These are phyloP conservation scores for Samia ricini DNA, from an alignment of 1,140 invertebrate genomes.

Conservation along the genomic window DNA sequence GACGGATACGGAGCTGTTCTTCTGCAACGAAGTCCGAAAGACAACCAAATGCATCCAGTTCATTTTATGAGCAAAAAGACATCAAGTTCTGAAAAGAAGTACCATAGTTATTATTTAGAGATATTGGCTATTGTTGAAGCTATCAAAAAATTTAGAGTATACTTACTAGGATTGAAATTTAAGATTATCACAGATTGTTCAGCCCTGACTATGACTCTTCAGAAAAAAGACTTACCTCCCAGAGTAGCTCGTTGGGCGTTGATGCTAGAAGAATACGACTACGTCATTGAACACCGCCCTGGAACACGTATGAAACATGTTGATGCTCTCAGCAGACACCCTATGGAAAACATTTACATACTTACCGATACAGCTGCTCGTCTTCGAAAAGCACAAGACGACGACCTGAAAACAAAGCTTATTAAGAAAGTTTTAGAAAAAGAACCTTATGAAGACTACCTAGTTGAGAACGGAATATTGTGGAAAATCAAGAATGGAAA, in stretches of 20 bases:
- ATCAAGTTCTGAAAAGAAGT: slow-evolving; percentile 55
- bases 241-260: slow-evolving; percentile 34
- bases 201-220: slow-evolving; percentile 53
- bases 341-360: slow-evolving; percentile 22
- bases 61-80: slow-evolving; percentile 66
- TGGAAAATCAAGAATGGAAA: slow-evolving; percentile 33
- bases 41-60: slow-evolving; percentile 42
- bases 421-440: slow-evolving; percentile 32
- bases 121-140: slow-evolving; percentile 73
- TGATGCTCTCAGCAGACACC: slow-evolving; percentile 61
- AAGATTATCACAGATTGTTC: slow-evolving; percentile 65
- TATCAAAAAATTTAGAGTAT: slow-evolving; percentile 72
- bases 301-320: slow-evolving; percentile 60
- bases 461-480: slow-evolving; percentile 33
- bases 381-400: slow-evolving; percentile 30
- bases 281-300: slow-evolving; percentile 44
- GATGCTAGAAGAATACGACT: slow-evolving; percentile 50
- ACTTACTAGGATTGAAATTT: slow-evolving; percentile 69
- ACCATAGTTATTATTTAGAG: slow-evolving; percentile 72
- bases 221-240: slow-evolving; percentile 50
- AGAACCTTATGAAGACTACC: slow-evolving; percentile 29
- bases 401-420: slow-evolving; percentile 31
- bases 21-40: slow-evolving; percentile 38
- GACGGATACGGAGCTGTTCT: slow-evolving; percentile 43
- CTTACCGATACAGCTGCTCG: slow-evolving; percentile 19